A percentile compares a stretch with the other conserved stretches of the same genome.
phyloP scores from a whole-genome alignment of 1,140 invertebrate genomes.

The Aphaenogaster floridana region DNA sequence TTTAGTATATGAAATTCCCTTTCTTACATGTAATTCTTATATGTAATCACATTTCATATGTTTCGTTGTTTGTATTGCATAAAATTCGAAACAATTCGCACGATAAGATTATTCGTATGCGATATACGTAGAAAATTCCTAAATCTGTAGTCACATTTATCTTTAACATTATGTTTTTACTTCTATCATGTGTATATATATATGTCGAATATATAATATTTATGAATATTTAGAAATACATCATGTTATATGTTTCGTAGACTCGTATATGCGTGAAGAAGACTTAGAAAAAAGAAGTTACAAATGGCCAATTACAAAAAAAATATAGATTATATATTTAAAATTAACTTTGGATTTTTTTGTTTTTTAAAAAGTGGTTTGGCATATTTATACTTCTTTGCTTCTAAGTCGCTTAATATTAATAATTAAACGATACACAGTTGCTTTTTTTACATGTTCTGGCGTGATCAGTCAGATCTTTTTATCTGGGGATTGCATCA shows the following conservation, averaged over 20 bases:
- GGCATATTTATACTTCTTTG: constrained; percentile 16
- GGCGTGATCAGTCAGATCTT: background rate
- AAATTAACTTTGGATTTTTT: constrained; percentile 34
- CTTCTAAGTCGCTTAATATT: constrained; percentile 2
- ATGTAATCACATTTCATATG: constrained; percentile 18
- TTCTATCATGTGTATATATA: background rate
- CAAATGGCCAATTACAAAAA: background rate
- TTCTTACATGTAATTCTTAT: constrained; percentile 32
- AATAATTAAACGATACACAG: background rate
- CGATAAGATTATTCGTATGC: constrained; percentile 1
- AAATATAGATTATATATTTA: constrained; percentile 23
- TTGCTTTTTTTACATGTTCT: background rate
- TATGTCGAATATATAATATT: background rate
- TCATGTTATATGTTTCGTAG: background rate
- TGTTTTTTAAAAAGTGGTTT: constrained; percentile 5
- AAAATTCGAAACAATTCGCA: constrained; percentile 24
- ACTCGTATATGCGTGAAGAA: background rate
- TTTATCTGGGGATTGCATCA: background rate
- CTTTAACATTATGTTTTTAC: constrained; percentile 33
- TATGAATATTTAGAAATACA: constrained; percentile 42
- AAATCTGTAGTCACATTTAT: constrained; percentile 14
- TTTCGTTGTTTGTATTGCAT: constrained; percentile 34
- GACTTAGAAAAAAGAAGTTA: constrained; percentile 13
- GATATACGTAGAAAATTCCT: constrained; percentile 31
- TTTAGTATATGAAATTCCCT: constrained; percentile 22